Conservation (phyloP, 2,888 invertebrate species). For the Cryptus armator region DNA sequence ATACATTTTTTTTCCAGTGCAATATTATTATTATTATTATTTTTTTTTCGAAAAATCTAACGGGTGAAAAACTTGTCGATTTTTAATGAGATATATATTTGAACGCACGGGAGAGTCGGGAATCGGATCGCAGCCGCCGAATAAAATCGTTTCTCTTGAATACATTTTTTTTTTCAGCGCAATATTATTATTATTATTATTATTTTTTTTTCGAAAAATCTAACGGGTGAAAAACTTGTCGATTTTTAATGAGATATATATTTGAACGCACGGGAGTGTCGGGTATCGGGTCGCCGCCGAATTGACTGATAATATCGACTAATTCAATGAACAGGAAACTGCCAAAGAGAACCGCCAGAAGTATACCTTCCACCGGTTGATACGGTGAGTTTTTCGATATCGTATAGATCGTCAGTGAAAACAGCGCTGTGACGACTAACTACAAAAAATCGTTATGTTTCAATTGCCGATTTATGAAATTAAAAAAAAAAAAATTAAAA, state of each 20-base stretch:
- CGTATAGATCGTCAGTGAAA: slow-evolving; percentile 70
- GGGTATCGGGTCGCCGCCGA: slow-evolving; percentile 81
- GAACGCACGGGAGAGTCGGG: slow-evolving; percentile 82
- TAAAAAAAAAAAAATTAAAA: too few species aligned
- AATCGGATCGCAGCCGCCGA: slow-evolving; percentile 81
- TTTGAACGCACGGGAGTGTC: slow-evolving; percentile 81
- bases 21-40: too few species aligned
- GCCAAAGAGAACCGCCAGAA: slow-evolving; percentile 71
- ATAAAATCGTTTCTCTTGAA: too few species aligned
- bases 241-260: not conserved
- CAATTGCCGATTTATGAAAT: not conserved
- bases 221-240: not conserved
- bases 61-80: not conserved
- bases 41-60: not conserved
- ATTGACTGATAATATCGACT: slow-evolving; percentile 82
- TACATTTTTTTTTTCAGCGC: too few species aligned
- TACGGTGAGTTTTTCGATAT: slow-evolving; percentile 73
- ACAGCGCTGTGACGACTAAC: slow-evolving; percentile 70
- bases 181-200: too few species aligned
- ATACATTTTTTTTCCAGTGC: not conserved
- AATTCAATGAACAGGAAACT: slow-evolving; percentile 79
- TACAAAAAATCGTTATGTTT: slow-evolving; percentile 48
- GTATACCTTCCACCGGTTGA: slow-evolving; percentile 66
- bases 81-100: not conserved
- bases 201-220: not conserved